These are phyloP conservation scores for Uropsilus gracilis DNA, from an alignment of 2,113 vertebrate genomes.

Conservation along the genomic window DNA sequence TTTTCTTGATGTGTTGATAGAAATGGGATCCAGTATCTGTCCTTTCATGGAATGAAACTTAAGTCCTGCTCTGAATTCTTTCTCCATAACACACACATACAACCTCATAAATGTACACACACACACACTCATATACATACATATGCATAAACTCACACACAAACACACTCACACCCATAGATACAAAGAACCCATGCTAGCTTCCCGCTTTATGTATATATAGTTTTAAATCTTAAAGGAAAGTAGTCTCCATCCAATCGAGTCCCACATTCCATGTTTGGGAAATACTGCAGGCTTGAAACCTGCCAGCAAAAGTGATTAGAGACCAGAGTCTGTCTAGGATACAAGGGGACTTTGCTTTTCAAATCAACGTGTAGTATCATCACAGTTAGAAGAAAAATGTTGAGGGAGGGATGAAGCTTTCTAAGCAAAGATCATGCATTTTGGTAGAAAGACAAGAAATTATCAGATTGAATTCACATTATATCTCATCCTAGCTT, in stretches of 20 bases:
- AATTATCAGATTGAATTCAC: constrained; percentile 83
- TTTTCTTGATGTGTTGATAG: constrained; percentile 71
- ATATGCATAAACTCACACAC: neutral
- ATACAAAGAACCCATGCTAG: constrained; percentile 17
- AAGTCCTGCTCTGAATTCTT: constrained; percentile 73
- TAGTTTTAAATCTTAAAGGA: constrained; percentile 46
- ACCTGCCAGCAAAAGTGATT: neutral
- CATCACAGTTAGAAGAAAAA: constrained; percentile 48
- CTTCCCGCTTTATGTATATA: constrained; percentile 54
- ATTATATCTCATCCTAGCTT: constrained; percentile 78
- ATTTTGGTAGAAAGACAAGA: constrained; percentile 76
- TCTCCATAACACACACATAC: constrained; percentile 38
- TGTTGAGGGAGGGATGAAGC: neutral
- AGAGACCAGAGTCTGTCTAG: neutral
- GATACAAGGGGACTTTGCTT: constrained; percentile 46
- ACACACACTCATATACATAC: neutral
- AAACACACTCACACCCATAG: neutral
- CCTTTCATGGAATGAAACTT: constrained; percentile 77
- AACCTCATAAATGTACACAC: neutral
- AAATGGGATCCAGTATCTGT: constrained; percentile 79
- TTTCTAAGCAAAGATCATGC: constrained; percentile 76
- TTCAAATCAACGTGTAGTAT: constrained; percentile 76
- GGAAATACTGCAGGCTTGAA: constrained; percentile 9
- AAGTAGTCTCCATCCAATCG: constrained; percentile 47
- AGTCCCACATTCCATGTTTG: neutral